Base-by-base conservation (phyloP, 2,113 vertebrate genomes). In the Tamias sibiricus region DNA sequence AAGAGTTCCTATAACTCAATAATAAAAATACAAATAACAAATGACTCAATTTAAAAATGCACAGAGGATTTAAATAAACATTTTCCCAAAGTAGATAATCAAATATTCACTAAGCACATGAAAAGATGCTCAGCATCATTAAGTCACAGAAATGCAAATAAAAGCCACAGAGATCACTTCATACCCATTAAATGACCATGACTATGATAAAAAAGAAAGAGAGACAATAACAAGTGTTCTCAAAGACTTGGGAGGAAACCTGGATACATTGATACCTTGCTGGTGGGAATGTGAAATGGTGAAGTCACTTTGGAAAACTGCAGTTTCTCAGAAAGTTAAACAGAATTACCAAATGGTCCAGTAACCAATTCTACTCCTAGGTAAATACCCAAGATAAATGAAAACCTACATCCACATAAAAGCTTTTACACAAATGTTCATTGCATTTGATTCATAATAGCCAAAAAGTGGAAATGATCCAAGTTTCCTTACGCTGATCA, bases 31-130 rank as follows among this genome's bases (percentile, higher is more conserved):
- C 49, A 91, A 77, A 92, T 9, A 89, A 59, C n/a, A 87, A 76
- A 83, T 11, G 90, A 44, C 24, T 2, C 37, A 94, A 57, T 47
- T 82, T 22, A 64, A 88, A 90, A 94, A 49, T 75, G 32, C 28
- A 11, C 28, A 91, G 94, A 93, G 4, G 17, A 86, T 77, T 96
- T 93, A 44, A 80, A 64, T 35, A 90, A 77, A 92, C n/a, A 77
- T 86, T 90, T 90, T 4, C 75, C 49, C 37, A 57, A 85, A 84
- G 83, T 85, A 71, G 32, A 71, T 57, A 49, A 11, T 71, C 4
- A 59, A 42, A 84, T 68, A 8, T 66, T 8, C 69, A 74, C 30
- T 44, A 64, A 69, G 30, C 35, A 54, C 35, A 59, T n/a, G 28
- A 74, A n/a, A 71, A 90, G 26, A 54, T 68, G 54, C 6, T 82